Conservation (phyloP, 2,888 invertebrate genomes). For the Escarpia spicata region DNA sequence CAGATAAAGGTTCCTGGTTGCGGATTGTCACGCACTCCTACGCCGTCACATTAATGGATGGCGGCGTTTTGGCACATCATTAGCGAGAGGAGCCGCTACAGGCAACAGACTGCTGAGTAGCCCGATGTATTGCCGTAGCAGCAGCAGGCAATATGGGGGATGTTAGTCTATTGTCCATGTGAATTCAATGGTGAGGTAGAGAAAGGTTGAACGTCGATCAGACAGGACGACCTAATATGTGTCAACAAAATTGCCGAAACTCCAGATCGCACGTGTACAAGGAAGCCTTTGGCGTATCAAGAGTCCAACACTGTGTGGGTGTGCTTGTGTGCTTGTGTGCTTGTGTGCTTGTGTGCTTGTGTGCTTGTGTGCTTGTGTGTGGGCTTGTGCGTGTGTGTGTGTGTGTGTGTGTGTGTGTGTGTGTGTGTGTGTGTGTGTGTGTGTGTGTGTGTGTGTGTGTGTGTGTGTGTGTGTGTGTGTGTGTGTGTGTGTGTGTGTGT, state of each 20-base stretch:
- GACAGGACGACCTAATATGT: not conserved
- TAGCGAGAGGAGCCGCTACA: no score
- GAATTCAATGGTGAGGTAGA: no score
- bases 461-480: conserved; percentile 23
- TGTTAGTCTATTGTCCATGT: no score
- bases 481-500: conserved; percentile 22
- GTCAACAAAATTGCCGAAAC: no score
- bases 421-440: not conserved
- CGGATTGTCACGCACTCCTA: not conserved
- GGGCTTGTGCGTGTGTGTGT: conserved; percentile 22
- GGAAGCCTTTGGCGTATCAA: no score
- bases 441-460: conserved; percentile 18
- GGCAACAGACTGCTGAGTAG: no score
- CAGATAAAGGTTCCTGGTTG: not conserved
- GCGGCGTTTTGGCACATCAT: not conserved
- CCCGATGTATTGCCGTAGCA: no score
- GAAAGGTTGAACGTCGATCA: no score
- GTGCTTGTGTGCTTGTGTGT: conserved; percentile 19
- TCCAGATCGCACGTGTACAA: no score
- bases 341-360: conserved; percentile 8
- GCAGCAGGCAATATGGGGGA: no score
- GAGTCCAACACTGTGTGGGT: not conserved
- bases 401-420: not conserved
- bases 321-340: no score
- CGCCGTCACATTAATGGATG: not conserved